phyloP scores from a whole-genome alignment of 1,140 invertebrate genomes.

The Anthonomus grandis region DNA sequence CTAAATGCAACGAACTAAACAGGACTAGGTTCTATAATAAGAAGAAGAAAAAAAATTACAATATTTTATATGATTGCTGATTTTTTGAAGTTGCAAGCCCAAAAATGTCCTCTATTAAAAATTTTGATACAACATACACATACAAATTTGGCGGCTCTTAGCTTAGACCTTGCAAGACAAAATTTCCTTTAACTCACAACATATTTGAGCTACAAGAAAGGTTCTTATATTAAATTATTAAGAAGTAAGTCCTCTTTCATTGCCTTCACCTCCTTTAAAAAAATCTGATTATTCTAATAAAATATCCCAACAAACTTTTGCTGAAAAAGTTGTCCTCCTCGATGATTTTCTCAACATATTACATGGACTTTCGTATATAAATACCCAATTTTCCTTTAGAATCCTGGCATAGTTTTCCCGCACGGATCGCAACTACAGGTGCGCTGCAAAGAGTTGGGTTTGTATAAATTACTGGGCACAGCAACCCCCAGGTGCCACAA shows the following conservation, averaged over 20 bases:
- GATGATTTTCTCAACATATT: no score
- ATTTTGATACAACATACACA: neutral
- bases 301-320: no score
- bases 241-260: no score
- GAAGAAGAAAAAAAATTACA: neutral
- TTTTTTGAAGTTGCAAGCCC: neutral
- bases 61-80: neutral
- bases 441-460: conserved; percentile 73
- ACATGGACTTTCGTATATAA: no score
- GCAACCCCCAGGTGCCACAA: conserved; percentile 69
- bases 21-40: neutral
- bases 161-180: neutral
- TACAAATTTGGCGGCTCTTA: neutral
- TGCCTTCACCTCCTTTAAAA: no score
- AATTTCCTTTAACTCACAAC: no score
- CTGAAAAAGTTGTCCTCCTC: no score
- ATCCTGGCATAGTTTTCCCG: conserved; percentile 51
- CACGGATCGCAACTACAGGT: conserved; percentile 69
- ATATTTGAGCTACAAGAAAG: no score
- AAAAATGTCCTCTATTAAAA: neutral
- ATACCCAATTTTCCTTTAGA: conserved; percentile 29
- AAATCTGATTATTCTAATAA: no score
- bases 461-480: conserved; percentile 75
- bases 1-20: neutral
- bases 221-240: no score